Evolutionary conservation across 2,888 invertebrate genomes (phyloP), one percentile per base, ranked within the genome.

Genomic region (Scaptomyza reducta): DNA sequence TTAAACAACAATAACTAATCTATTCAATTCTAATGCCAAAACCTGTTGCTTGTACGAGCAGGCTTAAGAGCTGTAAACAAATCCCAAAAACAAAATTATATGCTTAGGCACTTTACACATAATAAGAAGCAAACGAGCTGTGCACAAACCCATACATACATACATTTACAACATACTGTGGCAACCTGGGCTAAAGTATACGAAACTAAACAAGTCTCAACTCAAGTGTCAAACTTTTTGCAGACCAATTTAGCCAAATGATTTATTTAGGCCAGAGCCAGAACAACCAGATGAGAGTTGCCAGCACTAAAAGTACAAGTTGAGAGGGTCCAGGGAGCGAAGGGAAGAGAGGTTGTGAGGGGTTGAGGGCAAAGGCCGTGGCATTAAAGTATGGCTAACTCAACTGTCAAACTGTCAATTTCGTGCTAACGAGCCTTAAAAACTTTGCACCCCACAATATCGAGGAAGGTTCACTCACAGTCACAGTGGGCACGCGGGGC

Each of bases 371-470:
- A 79, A 70, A 79, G 80, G 84, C 81, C 80, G 62, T 80, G 79
- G 79, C 77, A 77, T 84, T 82, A 87, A 87, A 85, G 79, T 79
- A 82, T 83, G 87, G 83, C 83, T 77, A 88, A 88, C 87, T 85
- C 88, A 87, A 82, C 87, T 89, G 88, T 88, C 88, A 89, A 88
- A 89, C 85, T 88, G 88, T 88, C 88, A 88, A 89, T 88, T 87
- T 79, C 77, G 79, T 79, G 82, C 82, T 87, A 88, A 89, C 75
- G 85, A 89, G 89, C 88, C 77, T 84, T 88, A 84, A 81, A 77
- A 87, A 88, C 74, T 87, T 88, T 75, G 70, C 64, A 44, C 55
- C 72, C 66, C 62, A 65, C 69, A 66, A 79, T 71, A 75, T 64
- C 61, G 69, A 47, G 41, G 51, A 18, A 16, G 14, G 10, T 6